phyloP scores from a whole-genome alignment of 2,888 invertebrate species.

The Sepioteuthis lessoniana region DNA sequence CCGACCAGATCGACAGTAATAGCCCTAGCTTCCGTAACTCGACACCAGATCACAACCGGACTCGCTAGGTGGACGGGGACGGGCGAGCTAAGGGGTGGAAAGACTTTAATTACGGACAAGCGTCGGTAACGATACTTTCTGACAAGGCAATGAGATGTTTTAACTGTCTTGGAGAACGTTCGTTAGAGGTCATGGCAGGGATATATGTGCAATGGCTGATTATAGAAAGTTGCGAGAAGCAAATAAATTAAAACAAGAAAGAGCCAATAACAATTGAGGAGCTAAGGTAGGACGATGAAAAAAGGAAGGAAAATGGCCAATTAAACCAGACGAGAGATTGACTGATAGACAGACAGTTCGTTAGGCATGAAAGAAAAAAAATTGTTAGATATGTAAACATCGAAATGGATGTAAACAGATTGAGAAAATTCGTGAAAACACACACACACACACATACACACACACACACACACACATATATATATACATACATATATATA shows the following conservation, averaged over 20 bases:
- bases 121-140: not conserved
- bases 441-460: too few relatives aligned
- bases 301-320: too few relatives aligned
- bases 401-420: too few relatives aligned
- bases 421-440: too few relatives aligned
- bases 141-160: slow-evolving; percentile 1
- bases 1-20: slow-evolving; percentile 21
- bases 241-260: too few relatives aligned
- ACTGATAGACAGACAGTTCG: not conserved
- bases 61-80: not conserved
- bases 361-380: too few relatives aligned
- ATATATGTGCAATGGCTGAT: not conserved
- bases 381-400: too few relatives aligned
- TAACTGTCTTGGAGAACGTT: not conserved
- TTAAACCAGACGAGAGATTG: not conserved
- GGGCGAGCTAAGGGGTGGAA: not conserved
- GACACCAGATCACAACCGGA: slow-evolving; percentile 5
- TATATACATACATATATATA: too few relatives aligned
- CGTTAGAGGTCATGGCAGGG: not conserved
- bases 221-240: too few relatives aligned
- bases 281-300: too few relatives aligned
- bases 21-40: not conserved
- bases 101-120: not conserved
- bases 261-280: too few relatives aligned
- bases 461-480: too few relatives aligned